These are phyloP conservation scores for Marronus borbonicus DNA, from an alignment of 2,888 invertebrate species.

Conservation along the genomic window DNA sequence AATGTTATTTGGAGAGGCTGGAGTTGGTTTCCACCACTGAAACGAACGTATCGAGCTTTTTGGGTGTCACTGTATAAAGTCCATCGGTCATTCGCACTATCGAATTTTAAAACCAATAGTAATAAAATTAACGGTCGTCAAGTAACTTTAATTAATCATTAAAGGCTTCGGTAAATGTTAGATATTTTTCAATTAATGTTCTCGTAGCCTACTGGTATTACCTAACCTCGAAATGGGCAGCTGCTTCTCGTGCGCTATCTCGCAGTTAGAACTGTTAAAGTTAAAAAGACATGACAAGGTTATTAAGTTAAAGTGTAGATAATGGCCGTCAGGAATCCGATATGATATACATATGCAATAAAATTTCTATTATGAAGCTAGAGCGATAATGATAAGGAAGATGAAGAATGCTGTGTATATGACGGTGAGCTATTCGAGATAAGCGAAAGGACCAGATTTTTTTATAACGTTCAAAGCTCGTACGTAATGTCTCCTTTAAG, in stretches of 20 bases:
- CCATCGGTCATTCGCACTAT: not conserved
- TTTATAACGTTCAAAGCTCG: not conserved
- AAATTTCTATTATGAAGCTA: too few species aligned
- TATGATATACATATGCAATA: not conserved
- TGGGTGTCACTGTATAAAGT: too few species aligned
- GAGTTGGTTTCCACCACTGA: too few species aligned
- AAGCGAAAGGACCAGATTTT: not conserved
- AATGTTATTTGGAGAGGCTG: too few species aligned
- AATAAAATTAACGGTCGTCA: not conserved
- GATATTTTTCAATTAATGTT: slow-evolving; percentile 18
- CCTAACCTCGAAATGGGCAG: not conserved
- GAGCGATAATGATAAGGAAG: not conserved
- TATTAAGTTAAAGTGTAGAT: slow-evolving; percentile 31
- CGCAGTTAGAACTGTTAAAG: slow-evolving; percentile 7
- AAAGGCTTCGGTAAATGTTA: not conserved
- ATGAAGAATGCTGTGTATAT: slow-evolving; percentile 7
- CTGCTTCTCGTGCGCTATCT: not conserved
- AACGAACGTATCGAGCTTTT: too few species aligned
- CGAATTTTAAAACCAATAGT: not conserved
- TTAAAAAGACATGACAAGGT: not conserved
- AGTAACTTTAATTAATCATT: slow-evolving; percentile 8
- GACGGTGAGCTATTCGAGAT: slow-evolving; percentile 3
- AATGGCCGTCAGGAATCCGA: not conserved
- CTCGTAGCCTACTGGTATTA: slow-evolving; percentile 11
- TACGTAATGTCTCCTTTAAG: slow-evolving; percentile 23